Percentiles rank a stretch among this genome's conserved stretches.
Conservation (phyloP, 2,888 invertebrate genomes). For the Candidula unifasciata region DNA sequence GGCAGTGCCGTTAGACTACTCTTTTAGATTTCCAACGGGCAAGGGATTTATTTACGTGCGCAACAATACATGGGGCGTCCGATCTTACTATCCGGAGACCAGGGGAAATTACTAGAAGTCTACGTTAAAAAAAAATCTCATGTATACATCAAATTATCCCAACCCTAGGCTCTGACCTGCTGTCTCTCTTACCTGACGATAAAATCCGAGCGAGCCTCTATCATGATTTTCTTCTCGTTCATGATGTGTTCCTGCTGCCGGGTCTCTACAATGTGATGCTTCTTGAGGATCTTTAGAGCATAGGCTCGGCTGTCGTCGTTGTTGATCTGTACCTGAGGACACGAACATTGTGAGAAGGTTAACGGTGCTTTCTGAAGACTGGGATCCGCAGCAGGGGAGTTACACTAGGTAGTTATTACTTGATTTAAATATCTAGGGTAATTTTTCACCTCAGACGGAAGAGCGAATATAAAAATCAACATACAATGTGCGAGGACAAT, state of each 20-base stretch:
- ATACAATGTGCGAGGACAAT: too few species aligned
- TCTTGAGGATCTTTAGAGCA: conserved; percentile 98
- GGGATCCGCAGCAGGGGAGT: not conserved
- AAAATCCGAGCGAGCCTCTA: conserved; percentile 93
- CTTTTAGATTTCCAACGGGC: not conserved
- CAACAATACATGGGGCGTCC: too few species aligned
- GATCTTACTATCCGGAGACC: too few species aligned
- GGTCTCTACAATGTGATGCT: conserved; percentile 96
- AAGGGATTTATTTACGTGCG: not conserved
- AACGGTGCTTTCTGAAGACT: not conserved
- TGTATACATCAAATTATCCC: too few species aligned
- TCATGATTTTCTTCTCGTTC: conserved; percentile 99
- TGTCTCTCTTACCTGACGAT: conserved; percentile 84
- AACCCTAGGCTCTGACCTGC: too few species aligned
- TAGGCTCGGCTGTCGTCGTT: conserved; percentile 87
- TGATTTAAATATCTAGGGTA: too few species aligned
- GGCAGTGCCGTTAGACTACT: too few species aligned
- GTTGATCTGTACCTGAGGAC: conserved; percentile 85
- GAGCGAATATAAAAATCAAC: too few species aligned
- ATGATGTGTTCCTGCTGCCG: conserved; percentile 99
- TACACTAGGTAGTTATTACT: not conserved
- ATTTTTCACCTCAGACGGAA: too few species aligned
- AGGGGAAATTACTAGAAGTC: too few species aligned
- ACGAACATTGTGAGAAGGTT: not conserved
- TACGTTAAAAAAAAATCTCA: too few species aligned